Conservation (phyloP, 2,888 invertebrate species). For the Drosophila fulvimacula region DNA sequence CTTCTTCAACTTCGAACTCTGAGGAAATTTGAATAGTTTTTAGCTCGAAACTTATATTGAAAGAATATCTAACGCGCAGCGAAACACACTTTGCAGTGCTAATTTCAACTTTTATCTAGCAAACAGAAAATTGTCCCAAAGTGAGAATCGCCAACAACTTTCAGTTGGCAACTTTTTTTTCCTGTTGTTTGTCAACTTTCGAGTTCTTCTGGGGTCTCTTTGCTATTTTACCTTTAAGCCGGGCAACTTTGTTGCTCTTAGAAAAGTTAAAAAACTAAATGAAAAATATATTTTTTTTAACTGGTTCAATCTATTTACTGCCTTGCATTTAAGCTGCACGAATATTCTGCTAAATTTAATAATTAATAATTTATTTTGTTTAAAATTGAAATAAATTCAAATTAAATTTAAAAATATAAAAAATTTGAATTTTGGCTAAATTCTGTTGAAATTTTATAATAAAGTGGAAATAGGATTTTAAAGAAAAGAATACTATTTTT, state of each 20-base stretch:
- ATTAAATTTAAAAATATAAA: no score
- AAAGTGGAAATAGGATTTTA: no score
- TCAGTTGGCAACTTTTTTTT: slow-evolving; percentile 1
- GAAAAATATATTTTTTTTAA: not conserved
- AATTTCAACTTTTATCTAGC: slow-evolving; percentile 7
- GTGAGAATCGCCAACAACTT: not conserved
- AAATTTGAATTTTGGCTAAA: no score
- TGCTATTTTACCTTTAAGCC: slow-evolving; percentile 5
- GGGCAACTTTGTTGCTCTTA: not conserved
- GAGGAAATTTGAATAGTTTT: not conserved
- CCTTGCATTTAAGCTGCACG: not conserved
- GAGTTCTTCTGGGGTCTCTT: not conserved
- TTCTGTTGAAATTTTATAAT: not conserved
- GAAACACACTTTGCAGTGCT: not conserved
- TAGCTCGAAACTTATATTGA: not conserved
- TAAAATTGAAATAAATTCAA: no score
- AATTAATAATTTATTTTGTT: no score
- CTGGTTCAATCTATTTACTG: not conserved
- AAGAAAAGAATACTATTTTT: no score
- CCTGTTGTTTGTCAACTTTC: not conserved
- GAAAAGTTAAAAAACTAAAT: no score
- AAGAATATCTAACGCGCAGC: not conserved
- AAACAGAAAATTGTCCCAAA: slow-evolving; percentile 1
- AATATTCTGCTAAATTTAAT: no score
- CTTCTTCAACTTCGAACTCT: not conserved